phyloP scores from a whole-genome alignment of 2,113 vertebrate genomes.

The Ailuropoda melanoleuca region DNA sequence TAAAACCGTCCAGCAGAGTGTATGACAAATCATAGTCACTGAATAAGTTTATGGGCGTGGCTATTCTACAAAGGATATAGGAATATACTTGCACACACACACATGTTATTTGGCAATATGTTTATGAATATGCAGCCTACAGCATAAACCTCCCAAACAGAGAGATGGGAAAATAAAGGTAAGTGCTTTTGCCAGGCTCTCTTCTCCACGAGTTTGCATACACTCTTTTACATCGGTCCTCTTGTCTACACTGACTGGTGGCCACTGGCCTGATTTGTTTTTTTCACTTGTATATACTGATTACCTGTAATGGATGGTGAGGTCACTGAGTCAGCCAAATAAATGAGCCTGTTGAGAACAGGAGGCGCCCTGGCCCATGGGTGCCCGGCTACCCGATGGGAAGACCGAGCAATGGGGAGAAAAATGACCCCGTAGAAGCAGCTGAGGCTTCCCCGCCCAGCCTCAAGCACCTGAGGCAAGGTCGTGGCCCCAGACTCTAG shows the following conservation, averaged over 20 bases:
- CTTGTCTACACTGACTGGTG: neutral
- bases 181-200: neutral
- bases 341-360: neutral
- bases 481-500: fast-evolving
- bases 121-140: neutral
- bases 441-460: neutral
- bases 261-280: neutral
- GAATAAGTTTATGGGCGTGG: neutral
- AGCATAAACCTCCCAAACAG: neutral
- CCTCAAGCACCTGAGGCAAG: neutral
- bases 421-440: fast-evolving
- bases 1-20: neutral
- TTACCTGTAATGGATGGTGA: neutral
- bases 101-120: neutral
- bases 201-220: neutral
- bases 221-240: neutral
- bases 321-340: neutral
- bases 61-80: neutral
- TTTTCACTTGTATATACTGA: neutral
- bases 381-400: no score
- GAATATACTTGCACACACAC: neutral
- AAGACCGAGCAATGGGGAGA: neutral
- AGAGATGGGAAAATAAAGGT: neutral
- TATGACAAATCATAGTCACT: neutral
- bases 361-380: neutral